Evolutionary conservation across 2,797 vertebrate species (phyloP).

Genomic region (Caiman crocodilus): DNA sequence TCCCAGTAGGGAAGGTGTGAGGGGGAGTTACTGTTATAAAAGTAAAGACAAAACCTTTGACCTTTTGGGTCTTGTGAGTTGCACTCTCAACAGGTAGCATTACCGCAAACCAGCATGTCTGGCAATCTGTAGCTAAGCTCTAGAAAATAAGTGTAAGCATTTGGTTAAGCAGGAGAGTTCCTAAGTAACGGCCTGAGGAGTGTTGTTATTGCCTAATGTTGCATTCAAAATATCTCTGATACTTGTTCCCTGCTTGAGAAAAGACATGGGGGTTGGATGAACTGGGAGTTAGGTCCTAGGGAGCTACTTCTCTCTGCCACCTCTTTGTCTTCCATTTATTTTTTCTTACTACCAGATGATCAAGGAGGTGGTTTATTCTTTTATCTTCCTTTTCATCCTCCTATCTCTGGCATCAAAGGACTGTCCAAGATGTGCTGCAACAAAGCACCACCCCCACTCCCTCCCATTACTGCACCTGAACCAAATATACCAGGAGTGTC

Average conservation of each 20-base stretch:
- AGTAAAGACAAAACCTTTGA: neutral
- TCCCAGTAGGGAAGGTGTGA: too few relatives aligned
- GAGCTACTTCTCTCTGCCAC: neutral
- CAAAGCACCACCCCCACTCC: too few relatives aligned
- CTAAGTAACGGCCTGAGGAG: neutral
- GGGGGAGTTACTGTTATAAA: too few relatives aligned
- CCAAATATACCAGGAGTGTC: too few relatives aligned
- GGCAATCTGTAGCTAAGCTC: neutral
- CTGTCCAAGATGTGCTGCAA: too few relatives aligned
- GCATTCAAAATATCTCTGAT: neutral
- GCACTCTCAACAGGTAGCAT: neutral
- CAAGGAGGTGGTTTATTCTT: too few relatives aligned
- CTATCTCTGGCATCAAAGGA: too few relatives aligned
- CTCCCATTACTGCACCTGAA: too few relatives aligned
- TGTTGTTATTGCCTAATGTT: neutral
- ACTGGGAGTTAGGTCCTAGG: neutral
- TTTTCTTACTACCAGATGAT: neutral
- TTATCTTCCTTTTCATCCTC: too few relatives aligned
- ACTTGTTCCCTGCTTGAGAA: rapidly evolving
- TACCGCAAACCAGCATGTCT: neutral
- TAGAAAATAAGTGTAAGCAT: neutral
- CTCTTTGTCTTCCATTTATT: neutral
- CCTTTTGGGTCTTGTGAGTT: neutral
- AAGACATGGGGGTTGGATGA: neutral
- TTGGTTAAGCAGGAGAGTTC: neutral